Conservation (phyloP, 2,113 vertebrate genomes). For the Megaceryle maxima region DNA sequence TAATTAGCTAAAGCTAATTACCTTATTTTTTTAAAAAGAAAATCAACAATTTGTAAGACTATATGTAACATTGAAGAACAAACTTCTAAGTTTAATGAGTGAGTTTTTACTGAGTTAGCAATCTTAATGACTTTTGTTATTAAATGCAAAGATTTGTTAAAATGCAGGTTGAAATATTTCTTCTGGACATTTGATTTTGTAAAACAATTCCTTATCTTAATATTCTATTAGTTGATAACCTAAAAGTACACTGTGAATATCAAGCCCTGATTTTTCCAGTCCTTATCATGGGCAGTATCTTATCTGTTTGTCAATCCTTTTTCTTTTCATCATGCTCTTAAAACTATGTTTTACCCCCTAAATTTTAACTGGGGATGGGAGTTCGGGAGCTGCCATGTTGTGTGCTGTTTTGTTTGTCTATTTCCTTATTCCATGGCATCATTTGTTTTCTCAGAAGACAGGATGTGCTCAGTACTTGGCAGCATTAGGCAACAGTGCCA, state of each 20-base stretch:
- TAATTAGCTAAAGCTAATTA: background rate
- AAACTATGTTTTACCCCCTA: background rate
- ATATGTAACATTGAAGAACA: background rate
- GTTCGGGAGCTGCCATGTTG: background rate
- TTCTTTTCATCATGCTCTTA: background rate
- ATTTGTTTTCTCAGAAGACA: background rate
- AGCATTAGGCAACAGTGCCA: background rate
- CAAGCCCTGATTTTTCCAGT: background rate
- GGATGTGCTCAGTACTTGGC: background rate
- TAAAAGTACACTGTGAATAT: background rate
- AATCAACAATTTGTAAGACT: background rate
- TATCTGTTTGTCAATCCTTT: background rate
- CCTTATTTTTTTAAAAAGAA: background rate
- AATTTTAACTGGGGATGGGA: background rate
- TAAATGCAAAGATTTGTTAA: background rate
- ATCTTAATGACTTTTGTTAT: background rate
- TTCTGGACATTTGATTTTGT: background rate
- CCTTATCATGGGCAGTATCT: background rate
- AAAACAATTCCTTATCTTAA: background rate
- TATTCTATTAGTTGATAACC: background rate
- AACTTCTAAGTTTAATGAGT: background rate
- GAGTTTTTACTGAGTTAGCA: background rate
- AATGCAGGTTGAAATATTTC: background rate
- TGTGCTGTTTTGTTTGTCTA: background rate
- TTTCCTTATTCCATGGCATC: background rate